Evolutionary conservation across 2,888 invertebrate genomes (phyloP).

Genomic region (Eupithecia dodoneata): DNA sequence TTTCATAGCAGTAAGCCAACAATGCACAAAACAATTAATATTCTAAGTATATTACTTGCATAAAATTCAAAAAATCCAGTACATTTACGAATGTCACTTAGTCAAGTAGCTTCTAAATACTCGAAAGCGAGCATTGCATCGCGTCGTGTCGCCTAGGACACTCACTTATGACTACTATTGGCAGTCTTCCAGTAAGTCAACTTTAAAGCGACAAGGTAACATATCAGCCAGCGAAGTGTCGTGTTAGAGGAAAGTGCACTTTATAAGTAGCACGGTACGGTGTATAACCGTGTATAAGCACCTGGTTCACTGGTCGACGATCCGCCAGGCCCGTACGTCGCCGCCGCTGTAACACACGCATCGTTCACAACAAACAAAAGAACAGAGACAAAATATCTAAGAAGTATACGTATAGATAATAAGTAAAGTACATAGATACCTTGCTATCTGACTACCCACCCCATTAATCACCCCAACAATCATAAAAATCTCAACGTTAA

Average conservation of each 20-base stretch:
- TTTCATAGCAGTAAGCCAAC: too few species aligned
- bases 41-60: too few species aligned
- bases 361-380: conserved; percentile 31
- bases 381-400: background rate
- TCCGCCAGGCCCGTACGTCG: conserved; percentile 88
- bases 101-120: too few species aligned
- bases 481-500: too few species aligned
- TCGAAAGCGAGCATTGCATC: background rate
- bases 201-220: conserved; percentile 4
- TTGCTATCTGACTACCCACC: background rate
- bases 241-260: conserved; percentile 37
- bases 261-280: conserved; percentile 33
- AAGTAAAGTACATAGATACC: too few species aligned
- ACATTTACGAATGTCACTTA: background rate
- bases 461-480: too few species aligned
- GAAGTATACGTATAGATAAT: too few species aligned
- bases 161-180: background rate
- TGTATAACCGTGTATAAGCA: conserved; percentile 41
- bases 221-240: background rate
- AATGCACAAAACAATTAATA: too few species aligned
- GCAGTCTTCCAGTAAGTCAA: background rate
- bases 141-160: background rate
- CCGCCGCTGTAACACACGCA: conserved; percentile 87
- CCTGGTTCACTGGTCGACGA: conserved; percentile 74
- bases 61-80: too few species aligned